Evolutionary conservation across 1,140 invertebrate genomes (phyloP), one percentile per base, ranked within the genome.

Genomic region (Araneus ventricosus): DNA sequence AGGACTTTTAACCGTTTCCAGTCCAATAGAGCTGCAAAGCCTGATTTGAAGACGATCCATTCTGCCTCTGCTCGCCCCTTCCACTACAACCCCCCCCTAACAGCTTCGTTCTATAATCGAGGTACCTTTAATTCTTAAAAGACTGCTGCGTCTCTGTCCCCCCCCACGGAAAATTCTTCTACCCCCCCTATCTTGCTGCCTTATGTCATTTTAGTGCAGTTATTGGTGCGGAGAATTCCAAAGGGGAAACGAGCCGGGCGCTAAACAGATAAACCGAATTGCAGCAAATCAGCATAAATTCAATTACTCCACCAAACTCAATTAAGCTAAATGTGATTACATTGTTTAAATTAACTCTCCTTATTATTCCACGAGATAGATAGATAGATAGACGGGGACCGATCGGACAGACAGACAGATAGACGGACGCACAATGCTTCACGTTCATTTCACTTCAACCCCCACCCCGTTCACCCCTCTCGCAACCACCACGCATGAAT

Each of bases 311-410:
- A 93, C 86, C 87, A 93, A 93, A 93, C 92, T 93, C 92, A 93
- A 93, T 93, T 93, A 93, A 93, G 92, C 92, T 93, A 93, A 93
- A 93, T 93, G 92, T 93, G 92, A 93, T 93, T 93, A 93, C 92
- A 93, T 93, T 93, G 92, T 93, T 93, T 93, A 93, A 93, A 93
- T 93, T 93, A 93, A 93, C 92, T 93, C 92, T 89, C 92, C 92
- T 93, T 93, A 93, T 93, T 93, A 93, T 93, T 93, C 92, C 45
- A 41, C 27, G 67, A 93, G 87, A 93, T 93, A 93, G 91, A 93
- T 93, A 70, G 91, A 92, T 92, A 88, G 91, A 93, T 93, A 80
- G 88, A 59, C 67, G 41, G 52, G 45, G 52, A 82, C 41, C 85
- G 52, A 61, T 87, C 88, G 88, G 85, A 84, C 45, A 39, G 89